Base-by-base conservation (phyloP, 2,113 vertebrate genomes). In the Crotalus horridus region DNA sequence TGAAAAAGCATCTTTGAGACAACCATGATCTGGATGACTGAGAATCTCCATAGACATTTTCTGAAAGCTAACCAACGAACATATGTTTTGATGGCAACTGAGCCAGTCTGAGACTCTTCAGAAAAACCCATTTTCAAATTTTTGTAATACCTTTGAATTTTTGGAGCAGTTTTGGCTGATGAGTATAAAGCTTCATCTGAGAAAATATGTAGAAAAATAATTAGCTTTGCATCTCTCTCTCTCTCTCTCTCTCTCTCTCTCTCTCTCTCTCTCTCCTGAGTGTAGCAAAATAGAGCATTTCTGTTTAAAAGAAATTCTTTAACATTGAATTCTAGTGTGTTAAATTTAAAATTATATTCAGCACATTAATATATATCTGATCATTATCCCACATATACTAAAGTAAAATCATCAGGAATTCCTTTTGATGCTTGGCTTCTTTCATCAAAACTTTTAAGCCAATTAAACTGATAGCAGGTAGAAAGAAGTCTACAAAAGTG, bases 361-460 rank as follows among this genome's bases (percentile, higher is more conserved):
- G 91, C 94, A 95, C 94, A 43, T 91, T 91, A 85, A 74, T 89
- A 95, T 95, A 93, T 93, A 89, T 64, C 93, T 95, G 88, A 92
- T 81, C 89, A 93, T 88, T 96, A 96, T 96, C 91, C 92, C 94
- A 89, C 86, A 92, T 91, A 91, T 61, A 93, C 89, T 87, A 56
- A 91, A 95, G 55, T 95, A 95, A 81, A 97, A 95, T 96, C 85
- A 96, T 56, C 94, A 94, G 94, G 0, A 93, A 58, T 96, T 97
- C 74, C 91, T 93, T 97, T 97, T 97, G 95, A 97, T 95, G 95
- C 95, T 96, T 97, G 94, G 92, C 94, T 86, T 90, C 96, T 95
- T 92, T 97, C 93, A 95, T 96, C 92, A 96, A 96, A 97, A 96
- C 97, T 96, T 96, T 96, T 96, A 96, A 96, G 93, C 92, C 87